These are phyloP conservation scores for Drosophila athabasca DNA, from an alignment of 1,140 invertebrate species.

Conservation along the genomic window DNA sequence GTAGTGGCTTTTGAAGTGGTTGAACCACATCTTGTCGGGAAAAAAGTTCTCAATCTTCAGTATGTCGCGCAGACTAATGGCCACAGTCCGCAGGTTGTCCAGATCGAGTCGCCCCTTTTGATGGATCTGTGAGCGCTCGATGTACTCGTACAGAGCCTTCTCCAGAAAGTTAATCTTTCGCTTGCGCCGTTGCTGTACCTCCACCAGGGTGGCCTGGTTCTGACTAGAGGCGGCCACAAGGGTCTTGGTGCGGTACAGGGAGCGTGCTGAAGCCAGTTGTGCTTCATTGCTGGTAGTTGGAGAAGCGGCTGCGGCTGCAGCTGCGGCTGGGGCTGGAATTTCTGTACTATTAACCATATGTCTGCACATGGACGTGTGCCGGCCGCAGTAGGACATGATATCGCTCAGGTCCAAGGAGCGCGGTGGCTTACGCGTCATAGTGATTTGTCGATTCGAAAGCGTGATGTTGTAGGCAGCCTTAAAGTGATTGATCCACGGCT, in stretches of 20 bases:
- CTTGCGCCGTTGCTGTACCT: slow-evolving; percentile 55
- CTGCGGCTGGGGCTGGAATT: background rate
- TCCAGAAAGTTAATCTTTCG: slow-evolving; percentile 71
- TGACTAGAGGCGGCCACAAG: slow-evolving; percentile 45
- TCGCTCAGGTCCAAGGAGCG: slow-evolving; percentile 67
- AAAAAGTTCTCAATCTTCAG: slow-evolving; percentile 77
- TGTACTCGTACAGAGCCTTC: slow-evolving; percentile 69
- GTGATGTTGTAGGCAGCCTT: slow-evolving; percentile 75
- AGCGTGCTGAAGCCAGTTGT: slow-evolving; percentile 9
- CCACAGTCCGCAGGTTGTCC: slow-evolving; percentile 59
- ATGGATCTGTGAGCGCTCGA: slow-evolving; percentile 64
- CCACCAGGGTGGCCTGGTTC: slow-evolving; percentile 63
- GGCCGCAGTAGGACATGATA: slow-evolving; percentile 76
- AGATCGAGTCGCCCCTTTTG: slow-evolving; percentile 57
- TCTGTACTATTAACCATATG: slow-evolving; percentile 6
- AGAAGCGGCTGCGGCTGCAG: background rate
- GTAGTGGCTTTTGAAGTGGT: slow-evolving; percentile 66
- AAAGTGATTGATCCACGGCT: slow-evolving; percentile 77
- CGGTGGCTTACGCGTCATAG: slow-evolving; percentile 64
- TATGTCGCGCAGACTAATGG: slow-evolving; percentile 65
- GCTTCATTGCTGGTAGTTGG: background rate
- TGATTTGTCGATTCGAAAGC: slow-evolving; percentile 71
- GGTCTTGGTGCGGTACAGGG: slow-evolving; percentile 63
- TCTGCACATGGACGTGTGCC: slow-evolving; percentile 39
- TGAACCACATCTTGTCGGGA: slow-evolving; percentile 70